Base-by-base conservation (phyloP, 2,888 invertebrate genomes). In the Ellobium chinense region DNA sequence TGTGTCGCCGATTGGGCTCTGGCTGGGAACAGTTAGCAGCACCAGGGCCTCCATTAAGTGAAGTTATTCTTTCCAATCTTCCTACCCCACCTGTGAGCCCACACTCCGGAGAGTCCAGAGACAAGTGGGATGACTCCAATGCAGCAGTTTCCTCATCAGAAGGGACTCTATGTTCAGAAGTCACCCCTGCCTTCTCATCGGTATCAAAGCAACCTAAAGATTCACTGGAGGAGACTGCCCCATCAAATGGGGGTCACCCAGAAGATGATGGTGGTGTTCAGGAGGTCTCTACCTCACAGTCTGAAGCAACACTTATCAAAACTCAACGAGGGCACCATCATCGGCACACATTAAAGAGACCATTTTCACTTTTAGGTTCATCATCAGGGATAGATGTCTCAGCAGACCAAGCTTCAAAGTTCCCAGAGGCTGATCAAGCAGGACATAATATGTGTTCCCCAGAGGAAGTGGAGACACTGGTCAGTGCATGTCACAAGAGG, bases 1-100 rank as follows among this genome's bases (percentile, higher is more conserved):
- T 93, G 60, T 92, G 91, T 82, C 87, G 88, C 18, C 86, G 87
- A 36, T 87, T 92, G 24, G 91, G 89, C 7, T 85, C 86, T 0
- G 87, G 81, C 9, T 92, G 91, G 90, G 78, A 84, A 24, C 68
- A 80, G 7, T 75, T 90, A 7, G 83, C 81, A 31, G n/a, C 65
- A 24, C 60, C 75, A 27, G 79, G 78, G 12, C 68, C 83, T 12
- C 83, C 73, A 2, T 31, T 79, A 34, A 56, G 24, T 36, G 73
- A 79, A 37, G 39, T 79, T 18, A 12, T 36, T 5, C 27, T 79
- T 39, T 79, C 79, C 12, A 58, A 24, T 65, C 73, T 79, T 36
- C 79, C 79, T 4, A 73, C 79, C 2, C 79, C 79, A 24, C 66
- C 79, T 0, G 37, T 39, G 27, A 79, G 79, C 14, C 79, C 79